Evolutionary conservation across 2,113 vertebrate genomes (phyloP), one percentile per base, ranked within the genome.

Genomic region (Melanerpes formicivorus): DNA sequence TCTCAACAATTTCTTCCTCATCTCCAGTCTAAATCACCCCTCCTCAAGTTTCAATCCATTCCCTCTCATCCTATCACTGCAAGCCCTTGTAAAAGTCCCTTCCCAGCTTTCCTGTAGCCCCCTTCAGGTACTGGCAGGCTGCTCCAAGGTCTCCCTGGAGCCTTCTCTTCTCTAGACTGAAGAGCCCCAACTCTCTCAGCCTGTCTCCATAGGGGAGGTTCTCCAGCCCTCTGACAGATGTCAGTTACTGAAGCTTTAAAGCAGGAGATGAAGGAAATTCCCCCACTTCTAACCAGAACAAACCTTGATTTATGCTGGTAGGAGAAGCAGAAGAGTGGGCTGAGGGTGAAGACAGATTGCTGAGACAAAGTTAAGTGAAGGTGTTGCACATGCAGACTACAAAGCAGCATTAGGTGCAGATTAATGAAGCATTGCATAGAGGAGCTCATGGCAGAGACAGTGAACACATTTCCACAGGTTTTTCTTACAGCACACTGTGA

Each of bases 401-500:
- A 87, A 92, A 95, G 71, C 91, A 84, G 0, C 69, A 93, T 82
- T 84, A 94, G 71, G 86, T 93, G 89, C 67, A 87, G 50, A 50
- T 94, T 93, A 95, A 95, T 65, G 87, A 92, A 79, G 88, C 77
- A 87, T 54, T 94, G 54, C 80, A 60, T 32, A 78, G 52, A 84
- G 26, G 25, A 83, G 62, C 19, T 88, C 63, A 92, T 3, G 10
- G 84, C 87, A 95, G 76, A 94, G 80, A 95, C 94, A 67, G 37
- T 90, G 29, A 87, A 84, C 66, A 84, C 37, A 59, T 60, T 90
- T 71, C 62, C 82, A 90, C 34, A 50, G 0, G 0, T 88, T 94
- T 93, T 90, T 81, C 94, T 96, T 95, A 95, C 91, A 93, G 94
- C 54, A 92, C 87, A 92, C 25, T 76, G 70, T 84, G 95, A 96